phyloP scores from a whole-genome alignment of 2,888 invertebrate genomes.

The Chrysotoxum bicinctum region DNA sequence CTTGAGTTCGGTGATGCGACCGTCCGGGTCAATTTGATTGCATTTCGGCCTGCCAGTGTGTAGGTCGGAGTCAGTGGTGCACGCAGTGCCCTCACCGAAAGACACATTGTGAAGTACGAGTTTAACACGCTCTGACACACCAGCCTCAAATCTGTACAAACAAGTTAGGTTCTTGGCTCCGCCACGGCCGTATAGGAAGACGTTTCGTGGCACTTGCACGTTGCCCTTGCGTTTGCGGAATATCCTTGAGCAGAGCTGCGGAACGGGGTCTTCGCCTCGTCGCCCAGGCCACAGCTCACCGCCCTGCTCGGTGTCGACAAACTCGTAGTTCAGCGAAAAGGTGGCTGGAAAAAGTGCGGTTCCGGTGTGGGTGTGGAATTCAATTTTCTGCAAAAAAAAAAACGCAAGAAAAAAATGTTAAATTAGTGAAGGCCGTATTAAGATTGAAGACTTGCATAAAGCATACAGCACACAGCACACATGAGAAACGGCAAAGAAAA shows the following conservation, averaged over 20 bases:
- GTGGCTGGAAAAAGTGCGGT: constrained; percentile 91
- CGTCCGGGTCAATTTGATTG: constrained; percentile 80
- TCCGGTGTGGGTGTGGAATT: constrained; percentile 86
- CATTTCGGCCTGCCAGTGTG: constrained; percentile 88
- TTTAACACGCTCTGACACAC: constrained; percentile 85
- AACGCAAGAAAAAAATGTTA: constrained; percentile 32
- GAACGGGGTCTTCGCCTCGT: constrained; percentile 81
- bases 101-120: constrained; percentile 88
- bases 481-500: constrained; percentile 54
- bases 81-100: constrained; percentile 86
- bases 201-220: constrained; percentile 87
- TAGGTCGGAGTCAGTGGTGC: constrained; percentile 87
- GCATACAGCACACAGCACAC: background rate
- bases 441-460: constrained; percentile 53
- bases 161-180: constrained; percentile 90
- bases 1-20: constrained; percentile 83
- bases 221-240: constrained; percentile 86
- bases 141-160: constrained; percentile 89
- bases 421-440: constrained; percentile 47
- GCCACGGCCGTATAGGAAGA: constrained; percentile 92
- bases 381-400: constrained; percentile 80
- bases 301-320: constrained; percentile 90
- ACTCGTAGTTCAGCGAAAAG: constrained; percentile 90
- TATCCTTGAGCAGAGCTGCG: constrained; percentile 84
- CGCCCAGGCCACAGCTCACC: constrained; percentile 85